Conservation (phyloP, 2,888 invertebrate species). For the Pristionchus exspectatus region DNA sequence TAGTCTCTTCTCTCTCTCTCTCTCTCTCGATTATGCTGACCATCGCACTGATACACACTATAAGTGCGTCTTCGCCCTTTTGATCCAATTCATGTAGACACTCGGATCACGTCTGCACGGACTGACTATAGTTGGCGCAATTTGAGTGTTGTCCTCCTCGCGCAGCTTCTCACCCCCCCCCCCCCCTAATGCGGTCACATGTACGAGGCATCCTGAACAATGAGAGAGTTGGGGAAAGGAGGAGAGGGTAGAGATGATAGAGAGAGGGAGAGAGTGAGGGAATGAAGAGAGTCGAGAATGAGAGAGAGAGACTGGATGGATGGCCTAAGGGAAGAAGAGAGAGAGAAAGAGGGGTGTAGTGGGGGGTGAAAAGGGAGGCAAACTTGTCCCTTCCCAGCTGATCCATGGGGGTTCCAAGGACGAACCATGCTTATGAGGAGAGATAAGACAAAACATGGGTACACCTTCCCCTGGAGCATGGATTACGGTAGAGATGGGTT, state of each 20-base stretch:
- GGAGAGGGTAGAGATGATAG: slow-evolving; percentile 15
- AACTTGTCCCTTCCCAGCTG: slow-evolving; percentile 32
- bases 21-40: slow-evolving; percentile 18
- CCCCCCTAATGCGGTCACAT: slow-evolving; percentile 48
- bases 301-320: slow-evolving; percentile 24
- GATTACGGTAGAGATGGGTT: background rate
- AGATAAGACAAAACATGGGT: background rate
- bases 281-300: slow-evolving; percentile 1
- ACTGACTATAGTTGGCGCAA: slow-evolving; percentile 27
- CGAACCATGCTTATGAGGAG: background rate
- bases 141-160: slow-evolving; percentile 36
- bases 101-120: slow-evolving; percentile 4
- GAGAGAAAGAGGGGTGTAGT: background rate
- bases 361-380: slow-evolving; percentile 10
- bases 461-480: background rate
- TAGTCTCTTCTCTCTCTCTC: background rate
- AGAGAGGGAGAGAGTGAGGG: background rate
- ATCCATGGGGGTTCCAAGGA: slow-evolving; percentile 24
- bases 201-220: slow-evolving; percentile 38
- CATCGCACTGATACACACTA: slow-evolving; percentile 14
- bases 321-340: background rate
- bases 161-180: slow-evolving; percentile 37
- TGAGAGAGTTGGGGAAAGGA: slow-evolving; percentile 3
- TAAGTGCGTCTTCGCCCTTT: background rate
- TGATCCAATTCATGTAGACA: background rate